Conservation (phyloP, 2,797 vertebrate species). For the Kryptopterus vitreolus region DNA sequence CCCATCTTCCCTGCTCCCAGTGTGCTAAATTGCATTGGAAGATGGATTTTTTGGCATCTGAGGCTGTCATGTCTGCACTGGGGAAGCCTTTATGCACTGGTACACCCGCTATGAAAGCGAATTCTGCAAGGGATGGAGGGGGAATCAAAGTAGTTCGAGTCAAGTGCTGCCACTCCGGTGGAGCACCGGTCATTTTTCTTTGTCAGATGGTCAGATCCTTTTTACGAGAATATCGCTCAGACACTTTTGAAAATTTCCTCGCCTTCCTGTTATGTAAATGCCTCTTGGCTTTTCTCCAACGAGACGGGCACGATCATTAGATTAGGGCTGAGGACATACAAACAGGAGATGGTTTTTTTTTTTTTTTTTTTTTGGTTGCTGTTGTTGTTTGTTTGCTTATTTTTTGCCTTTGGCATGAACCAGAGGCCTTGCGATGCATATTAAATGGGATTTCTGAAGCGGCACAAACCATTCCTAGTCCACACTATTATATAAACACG, state of each 20-base stretch:
- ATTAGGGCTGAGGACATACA: constrained; percentile 36
- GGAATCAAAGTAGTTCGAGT: constrained; percentile 65
- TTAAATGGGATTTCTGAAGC: constrained; percentile 32
- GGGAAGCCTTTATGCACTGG: constrained; percentile 74
- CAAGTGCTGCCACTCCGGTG: constrained; percentile 73
- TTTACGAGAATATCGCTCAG: constrained; percentile 64
- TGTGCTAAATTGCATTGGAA: constrained; percentile 76
- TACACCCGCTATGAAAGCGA: constrained; percentile 76
- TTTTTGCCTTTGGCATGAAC: constrained; percentile 32
- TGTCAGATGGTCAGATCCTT: constrained; percentile 67
- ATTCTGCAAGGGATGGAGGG: constrained; percentile 71
- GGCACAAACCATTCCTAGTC: constrained; percentile 4
- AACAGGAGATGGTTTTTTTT: constrained; percentile 19
- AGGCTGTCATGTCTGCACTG: constrained; percentile 73
- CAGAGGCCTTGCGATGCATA: constrained; percentile 45
- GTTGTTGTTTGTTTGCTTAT: background rate
- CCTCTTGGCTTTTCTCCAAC: constrained; percentile 42
- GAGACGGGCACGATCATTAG: constrained; percentile 45
- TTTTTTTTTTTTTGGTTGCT: no score
- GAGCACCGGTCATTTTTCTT: constrained; percentile 66
- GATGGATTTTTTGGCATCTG: constrained; percentile 74
- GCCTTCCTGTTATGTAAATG: constrained; percentile 49
- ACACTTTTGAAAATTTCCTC: constrained; percentile 49
- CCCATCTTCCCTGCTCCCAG: constrained; percentile 76
- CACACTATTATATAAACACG: constrained; percentile 4